phyloP scores from a whole-genome alignment of 2,797 vertebrate genomes.

The Oreonectes daqikongensis region DNA sequence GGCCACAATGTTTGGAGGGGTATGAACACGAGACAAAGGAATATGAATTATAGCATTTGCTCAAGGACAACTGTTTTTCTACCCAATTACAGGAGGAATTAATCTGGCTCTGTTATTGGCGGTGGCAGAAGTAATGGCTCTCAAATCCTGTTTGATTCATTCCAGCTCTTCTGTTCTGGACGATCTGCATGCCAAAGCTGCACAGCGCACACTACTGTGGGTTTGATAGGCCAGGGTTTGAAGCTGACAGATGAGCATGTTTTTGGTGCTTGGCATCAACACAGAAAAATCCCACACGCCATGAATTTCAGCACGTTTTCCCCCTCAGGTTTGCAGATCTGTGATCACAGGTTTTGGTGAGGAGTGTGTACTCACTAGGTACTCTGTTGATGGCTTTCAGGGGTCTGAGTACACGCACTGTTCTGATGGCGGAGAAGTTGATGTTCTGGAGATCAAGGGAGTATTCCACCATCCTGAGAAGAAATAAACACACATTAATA shows the following conservation, averaged over 20 bases:
- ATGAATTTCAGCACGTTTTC: not conserved
- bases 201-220: not conserved
- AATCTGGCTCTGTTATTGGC: slow-evolving; percentile 46
- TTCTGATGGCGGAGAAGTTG: slow-evolving; percentile 96
- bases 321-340: slow-evolving; percentile 2
- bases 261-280: slow-evolving; percentile 25
- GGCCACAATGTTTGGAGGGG: slow-evolving; percentile 3
- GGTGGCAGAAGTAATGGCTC: slow-evolving; percentile 42
- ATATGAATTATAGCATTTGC: slow-evolving; percentile 42
- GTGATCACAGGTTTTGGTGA: not conserved
- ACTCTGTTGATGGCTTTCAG: slow-evolving; percentile 99
- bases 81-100: slow-evolving; percentile 50
- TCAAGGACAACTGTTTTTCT: slow-evolving; percentile 51
- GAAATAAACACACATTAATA: too few species aligned
- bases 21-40: slow-evolving; percentile 8
- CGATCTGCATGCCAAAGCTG: slow-evolving; percentile 10
- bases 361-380: slow-evolving; percentile 85
- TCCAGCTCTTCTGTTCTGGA: slow-evolving; percentile 40
- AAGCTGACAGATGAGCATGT: not conserved
- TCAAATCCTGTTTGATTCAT: slow-evolving; percentile 47
- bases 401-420: slow-evolving; percentile 92
- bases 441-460: slow-evolving; percentile 98
- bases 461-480: slow-evolving; percentile 94
- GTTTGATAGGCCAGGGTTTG: slow-evolving; percentile 25
- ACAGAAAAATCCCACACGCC: slow-evolving; percentile 6